phyloP scores from a whole-genome alignment of 92 coral and sea anemone genomes.

The Umimayanthus chanpuru region DNA sequence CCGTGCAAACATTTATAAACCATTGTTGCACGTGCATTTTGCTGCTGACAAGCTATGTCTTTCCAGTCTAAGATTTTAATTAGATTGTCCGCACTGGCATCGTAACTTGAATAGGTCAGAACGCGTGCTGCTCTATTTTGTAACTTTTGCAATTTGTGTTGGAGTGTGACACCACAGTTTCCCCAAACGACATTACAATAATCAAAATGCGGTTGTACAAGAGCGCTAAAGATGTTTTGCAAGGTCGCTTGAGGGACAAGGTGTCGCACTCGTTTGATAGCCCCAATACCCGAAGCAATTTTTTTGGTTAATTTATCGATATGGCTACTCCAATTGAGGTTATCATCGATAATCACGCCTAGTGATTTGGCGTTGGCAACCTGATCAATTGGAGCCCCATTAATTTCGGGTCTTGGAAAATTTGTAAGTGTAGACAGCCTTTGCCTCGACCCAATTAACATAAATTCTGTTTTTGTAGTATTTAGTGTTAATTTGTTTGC shows the following conservation, averaged over 20 bases:
- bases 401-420: constrained; percentile 24
- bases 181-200: constrained; percentile 50
- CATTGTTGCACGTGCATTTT: constrained; percentile 34
- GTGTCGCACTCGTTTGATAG: constrained; percentile 43
- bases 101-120: constrained; percentile 38
- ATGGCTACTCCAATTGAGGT: constrained; percentile 45
- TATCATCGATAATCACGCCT: constrained; percentile 53
- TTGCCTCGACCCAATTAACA: constrained; percentile 56
- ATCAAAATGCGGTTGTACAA: constrained; percentile 53
- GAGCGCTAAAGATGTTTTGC: constrained; percentile 38
- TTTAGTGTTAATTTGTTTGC: constrained; percentile 57
- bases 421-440: constrained; percentile 39
- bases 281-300: no score
- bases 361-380: constrained; percentile 40
- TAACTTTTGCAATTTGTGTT: constrained; percentile 33
- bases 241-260: constrained; percentile 52
- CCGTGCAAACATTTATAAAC: constrained; percentile 48
- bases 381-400: constrained; percentile 32
- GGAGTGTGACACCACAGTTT: constrained; percentile 46
- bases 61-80: constrained; percentile 52
- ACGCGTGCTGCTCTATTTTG: constrained; percentile 57
- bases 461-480: constrained; percentile 54
- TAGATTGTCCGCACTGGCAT: constrained; percentile 37
- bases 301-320: constrained; percentile 45
- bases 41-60: constrained; percentile 45